Base-by-base conservation (phyloP, 2,888 invertebrate species). In the Ennomos fuscantarius region DNA sequence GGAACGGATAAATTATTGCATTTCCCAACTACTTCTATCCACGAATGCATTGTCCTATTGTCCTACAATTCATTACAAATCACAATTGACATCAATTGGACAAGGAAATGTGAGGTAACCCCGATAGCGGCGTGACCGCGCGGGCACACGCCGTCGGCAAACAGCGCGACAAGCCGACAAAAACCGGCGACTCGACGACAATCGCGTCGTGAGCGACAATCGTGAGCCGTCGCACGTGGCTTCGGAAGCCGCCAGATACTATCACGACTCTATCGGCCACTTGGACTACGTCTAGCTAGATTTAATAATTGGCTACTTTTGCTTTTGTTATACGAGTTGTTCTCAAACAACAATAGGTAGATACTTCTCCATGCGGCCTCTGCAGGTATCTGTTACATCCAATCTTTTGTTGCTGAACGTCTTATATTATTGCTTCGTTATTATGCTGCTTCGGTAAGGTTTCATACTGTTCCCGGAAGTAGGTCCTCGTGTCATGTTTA, bases 151-250 rank as follows among this genome's bases (percentile, higher is more conserved):
- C 35, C 39, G 35, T 11, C 45, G 49, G 68, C 60, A 63, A 63
- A 44, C 40, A 40, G 49, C 40, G 44, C 59, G 60, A 60, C 60
- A 63, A 60, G 54, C 45, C 51, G 63, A 64, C 66, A 65, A 67
- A 66, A 66, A 62, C 36, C 41, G 15, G 51, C 42, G 36, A 31
- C 33, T 13, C 51, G 60, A 53, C 66, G 66, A 55, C 64, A 65
- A 63, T 49, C 52, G 62, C 24, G 59, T 73, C 76, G 76, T 74
- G 77, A 66, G 62, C 58, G 61, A 48, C 55, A 33, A 66, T 74
- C 79, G 77, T 77, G 77, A 69, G 51, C 65, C 47, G 59, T 61
- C 69, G 76, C 76, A 76, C 76, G 76, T 73, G 73, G 47, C 62
- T 41, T 24, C 43, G 59, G 64, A 54, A 64, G 56, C 65, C 49